phyloP scores from a whole-genome alignment of 1,140 invertebrate species.

The Drosophila melanica region DNA sequence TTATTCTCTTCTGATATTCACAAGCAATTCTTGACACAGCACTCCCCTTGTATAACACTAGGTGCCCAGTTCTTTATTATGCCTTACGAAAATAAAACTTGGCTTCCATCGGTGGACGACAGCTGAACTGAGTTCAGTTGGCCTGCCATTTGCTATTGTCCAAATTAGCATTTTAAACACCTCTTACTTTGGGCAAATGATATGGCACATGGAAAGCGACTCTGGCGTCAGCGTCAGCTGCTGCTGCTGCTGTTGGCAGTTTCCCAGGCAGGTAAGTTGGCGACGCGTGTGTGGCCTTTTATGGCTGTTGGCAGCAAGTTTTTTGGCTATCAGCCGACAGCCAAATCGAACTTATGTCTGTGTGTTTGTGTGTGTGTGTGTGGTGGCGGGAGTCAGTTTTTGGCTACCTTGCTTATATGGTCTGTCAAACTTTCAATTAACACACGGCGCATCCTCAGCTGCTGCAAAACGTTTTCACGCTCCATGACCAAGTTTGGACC shows the following conservation, averaged over 20 bases:
- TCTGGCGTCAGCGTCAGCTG: slow-evolving; percentile 1
- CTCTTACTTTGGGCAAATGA: slow-evolving; percentile 77
- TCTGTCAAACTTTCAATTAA: slow-evolving; percentile 77
- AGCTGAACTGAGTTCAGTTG: slow-evolving; percentile 49
- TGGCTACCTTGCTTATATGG: slow-evolving; percentile 71
- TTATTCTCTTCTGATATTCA: no score
- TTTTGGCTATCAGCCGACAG: slow-evolving; percentile 77
- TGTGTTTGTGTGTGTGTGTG: slow-evolving; percentile 16
- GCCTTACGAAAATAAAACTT: slow-evolving; percentile 20
- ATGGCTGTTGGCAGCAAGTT: slow-evolving; percentile 57
- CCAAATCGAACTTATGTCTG: slow-evolving; percentile 62
- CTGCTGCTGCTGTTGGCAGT: slow-evolving; percentile 36
- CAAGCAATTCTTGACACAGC: no score
- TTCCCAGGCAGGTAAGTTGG: slow-evolving; percentile 51
- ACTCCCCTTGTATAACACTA: background rate
- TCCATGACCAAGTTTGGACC: slow-evolving; percentile 67
- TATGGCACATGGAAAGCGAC: slow-evolving; percentile 68
- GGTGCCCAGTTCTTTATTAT: slow-evolving; percentile 25
- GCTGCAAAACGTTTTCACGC: slow-evolving; percentile 67
- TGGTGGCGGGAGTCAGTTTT: slow-evolving; percentile 44
- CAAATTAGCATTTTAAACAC: slow-evolving; percentile 81
- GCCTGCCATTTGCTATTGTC: slow-evolving; percentile 58
- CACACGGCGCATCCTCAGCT: slow-evolving; percentile 74
- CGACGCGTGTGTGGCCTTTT: slow-evolving; percentile 74
- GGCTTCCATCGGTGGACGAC: slow-evolving; percentile 5